Base-by-base conservation (phyloP, 1,140 invertebrate genomes). In the Marisa cornuarietis region DNA sequence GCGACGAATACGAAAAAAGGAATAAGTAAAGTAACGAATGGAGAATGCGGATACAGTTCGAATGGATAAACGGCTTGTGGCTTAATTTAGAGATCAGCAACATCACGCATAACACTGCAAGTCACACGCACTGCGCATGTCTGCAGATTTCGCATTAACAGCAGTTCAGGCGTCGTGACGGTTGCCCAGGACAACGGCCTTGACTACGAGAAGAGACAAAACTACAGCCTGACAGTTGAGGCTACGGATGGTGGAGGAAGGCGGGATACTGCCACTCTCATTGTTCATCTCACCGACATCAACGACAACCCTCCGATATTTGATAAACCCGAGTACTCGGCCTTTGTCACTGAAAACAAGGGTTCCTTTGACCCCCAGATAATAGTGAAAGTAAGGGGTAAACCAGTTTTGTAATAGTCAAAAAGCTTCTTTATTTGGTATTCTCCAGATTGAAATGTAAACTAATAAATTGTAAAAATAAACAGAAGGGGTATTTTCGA, bases 201-300 rank as follows among this genome's bases (percentile, higher is more conserved):
- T 87, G 97, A 98, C 90, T 92, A 96, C 42, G 97, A 99, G 91
- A 93, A 95, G 49, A 93, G 96, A 20, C 93, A 95, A 0, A 93
- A 94, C 8, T 96, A 97, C 92, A 97, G 95, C 90, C 91, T 99
- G 8, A 98, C 96, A 0, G 94, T 98, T 0, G 96, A 98, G 90
- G 97, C 96, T 1, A 92, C 96, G 82, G 97, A 98, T 89, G 94
- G 96, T 7, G 93, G 93, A 83, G 96, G 96, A 69, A 68, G 80
- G 31, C 69, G 66, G 61, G 80, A n/a, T 26, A 80, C 81, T 31
- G 73, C 79, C 24, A 79, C 78, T 54, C 69, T 85, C 51, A 78
- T 62, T n/a, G 66, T 86, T 31, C 31, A 18, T 10, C 31, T 86
- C 42, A 73, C 65, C 42, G 83, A 86, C 68, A 49, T 76, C n/a